Percentiles rank a stretch among this genome's conserved stretches.
Conservation (phyloP, 2,113 vertebrate species). For the Camelus bactrianus region DNA sequence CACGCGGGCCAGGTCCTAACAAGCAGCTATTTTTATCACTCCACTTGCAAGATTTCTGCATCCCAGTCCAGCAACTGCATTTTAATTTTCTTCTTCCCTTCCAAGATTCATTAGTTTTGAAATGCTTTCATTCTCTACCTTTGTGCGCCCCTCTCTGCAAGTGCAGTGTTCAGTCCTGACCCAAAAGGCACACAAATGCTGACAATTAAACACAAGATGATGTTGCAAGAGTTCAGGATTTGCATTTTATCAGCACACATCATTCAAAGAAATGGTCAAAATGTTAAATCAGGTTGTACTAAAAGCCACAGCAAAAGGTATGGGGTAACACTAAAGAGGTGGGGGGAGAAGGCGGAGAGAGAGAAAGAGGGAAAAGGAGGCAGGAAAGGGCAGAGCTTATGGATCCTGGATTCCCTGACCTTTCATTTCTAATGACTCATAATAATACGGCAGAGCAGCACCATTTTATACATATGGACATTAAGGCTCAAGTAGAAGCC, state of each 20-base stretch:
- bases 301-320: not conserved
- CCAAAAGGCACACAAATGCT: not conserved
- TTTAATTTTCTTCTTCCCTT: not conserved
- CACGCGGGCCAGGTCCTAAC: not conserved
- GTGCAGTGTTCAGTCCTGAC: not conserved
- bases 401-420: not conserved
- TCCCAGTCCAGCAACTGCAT: not conserved
- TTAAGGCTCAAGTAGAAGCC: not conserved
- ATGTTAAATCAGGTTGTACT: slow-evolving; percentile 21
- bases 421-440: not conserved
- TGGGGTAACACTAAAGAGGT: not conserved
- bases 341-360: too few relatives aligned
- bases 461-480: not conserved
- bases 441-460: not conserved
- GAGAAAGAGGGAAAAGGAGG: not conserved
- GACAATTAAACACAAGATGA: not conserved
- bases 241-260: not conserved
- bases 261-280: slow-evolving; percentile 32
- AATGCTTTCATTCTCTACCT: not conserved
- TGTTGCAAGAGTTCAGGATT: not conserved
- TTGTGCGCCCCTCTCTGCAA: not conserved
- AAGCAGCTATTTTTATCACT: slow-evolving; percentile 44
- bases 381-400: not conserved
- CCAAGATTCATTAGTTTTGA: not conserved
- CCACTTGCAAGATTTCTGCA: not conserved